Evolutionary conservation across 2,888 invertebrate genomes (phyloP), one percentile per base, ranked within the genome.

Genomic region (Amphipoea lucens): DNA sequence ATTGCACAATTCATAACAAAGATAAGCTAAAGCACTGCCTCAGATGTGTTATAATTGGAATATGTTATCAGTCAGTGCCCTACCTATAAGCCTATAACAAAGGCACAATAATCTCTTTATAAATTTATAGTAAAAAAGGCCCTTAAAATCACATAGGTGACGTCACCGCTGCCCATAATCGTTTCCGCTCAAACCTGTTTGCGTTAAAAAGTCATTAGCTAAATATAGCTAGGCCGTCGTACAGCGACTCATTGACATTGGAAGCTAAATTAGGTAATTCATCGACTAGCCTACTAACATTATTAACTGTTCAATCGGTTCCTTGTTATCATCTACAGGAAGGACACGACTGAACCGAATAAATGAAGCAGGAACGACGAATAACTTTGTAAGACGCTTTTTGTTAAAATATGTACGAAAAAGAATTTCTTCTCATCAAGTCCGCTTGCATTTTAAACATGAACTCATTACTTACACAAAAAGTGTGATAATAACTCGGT

Each of bases 21-120:
- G 81, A 87, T 88, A 88, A 86, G 66, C 70, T 48, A 74, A 45
- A 78, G 76, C 74, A 72, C 66, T 73, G 68, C 51, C 76, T 79
- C 78, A 77, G 62, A 76, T 73, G 76, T 72, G 79, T 81, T 86
- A 86, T 87, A 81, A 88, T 81, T 88, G 77, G 86, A 79, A 82
- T 78, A 80, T 42, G 60, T 82, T 86, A 88, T 89, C 88, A 85
- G 88, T 88, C 88, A 90, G 68, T 82, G 79, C 79, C 83, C 84
- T 79, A 80, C 57, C 68, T 87, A 74, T 69, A 70, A 71, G 60
- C 62, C 14, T 51, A 65, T 36, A 74, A 36, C 29, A 77, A 36
- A 75, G 14, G 51, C 42, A 80, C 17, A 78, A 76, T 57, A 84
- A 81, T 75, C 54, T 63, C 45, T 78, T 17, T 51, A 66, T 45